Evolutionary conservation across 1,140 invertebrate species (phyloP).

Genomic region (Hormaphis cornu): DNA sequence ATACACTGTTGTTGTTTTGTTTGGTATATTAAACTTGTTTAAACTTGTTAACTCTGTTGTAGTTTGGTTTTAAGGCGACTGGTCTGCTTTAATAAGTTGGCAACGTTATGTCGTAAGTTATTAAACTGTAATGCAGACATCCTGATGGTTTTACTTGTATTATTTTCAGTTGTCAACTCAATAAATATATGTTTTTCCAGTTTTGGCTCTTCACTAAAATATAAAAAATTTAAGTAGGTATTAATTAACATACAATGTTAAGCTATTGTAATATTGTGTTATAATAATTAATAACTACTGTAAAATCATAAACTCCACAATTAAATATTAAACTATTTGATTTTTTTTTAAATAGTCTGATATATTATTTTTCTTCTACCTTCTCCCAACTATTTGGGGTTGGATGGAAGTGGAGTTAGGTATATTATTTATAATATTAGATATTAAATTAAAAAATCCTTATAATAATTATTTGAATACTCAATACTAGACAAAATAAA

Average conservation of each 20-base stretch:
- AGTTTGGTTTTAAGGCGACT: slow-evolving; percentile 10
- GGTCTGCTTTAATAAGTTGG: slow-evolving; percentile 13
- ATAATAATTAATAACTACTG: background rate
- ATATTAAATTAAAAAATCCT: no score
- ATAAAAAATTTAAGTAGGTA: background rate
- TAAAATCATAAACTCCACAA: background rate
- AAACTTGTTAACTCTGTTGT: slow-evolving; percentile 9
- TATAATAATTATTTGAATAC: no score
- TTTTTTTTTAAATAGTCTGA: background rate
- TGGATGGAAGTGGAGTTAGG: no score
- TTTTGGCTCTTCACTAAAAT: background rate
- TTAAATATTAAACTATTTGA: background rate
- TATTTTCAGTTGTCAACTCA: background rate
- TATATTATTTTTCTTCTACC: background rate
- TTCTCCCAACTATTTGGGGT: no score
- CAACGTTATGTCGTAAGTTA: slow-evolving; percentile 8
- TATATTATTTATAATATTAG: no score
- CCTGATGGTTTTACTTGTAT: background rate
- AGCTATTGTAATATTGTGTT: background rate
- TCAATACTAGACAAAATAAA: no score
- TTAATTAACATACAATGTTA: background rate
- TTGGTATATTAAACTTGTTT: background rate
- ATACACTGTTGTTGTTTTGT: background rate
- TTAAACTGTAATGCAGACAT: background rate
- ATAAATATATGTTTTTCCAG: background rate